These are phyloP conservation scores for Panorpa germanica DNA, from an alignment of 2,888 invertebrate genomes.

Conservation along the genomic window DNA sequence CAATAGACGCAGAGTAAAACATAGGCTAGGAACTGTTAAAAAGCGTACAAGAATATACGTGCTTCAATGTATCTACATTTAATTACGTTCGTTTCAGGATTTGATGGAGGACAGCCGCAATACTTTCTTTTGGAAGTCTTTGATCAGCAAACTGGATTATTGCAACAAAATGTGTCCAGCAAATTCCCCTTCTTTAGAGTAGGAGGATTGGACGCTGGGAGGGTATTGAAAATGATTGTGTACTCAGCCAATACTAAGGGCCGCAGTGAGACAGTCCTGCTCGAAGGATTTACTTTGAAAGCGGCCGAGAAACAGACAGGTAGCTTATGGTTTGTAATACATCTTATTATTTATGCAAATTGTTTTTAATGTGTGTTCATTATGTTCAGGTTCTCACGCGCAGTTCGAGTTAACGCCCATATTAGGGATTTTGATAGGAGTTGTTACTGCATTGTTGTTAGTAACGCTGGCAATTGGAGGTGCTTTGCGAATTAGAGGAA, in stretches of 20 bases:
- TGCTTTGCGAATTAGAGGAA: too few species aligned
- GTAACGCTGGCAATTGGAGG: constrained; percentile 24
- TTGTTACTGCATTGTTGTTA: constrained; percentile 24
- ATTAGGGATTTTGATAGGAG: constrained; percentile 25
- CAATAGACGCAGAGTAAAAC: too few species aligned
- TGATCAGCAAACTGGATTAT: constrained; percentile 38
- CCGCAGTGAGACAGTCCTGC: constrained; percentile 46
- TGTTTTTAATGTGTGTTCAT: constrained; percentile 7
- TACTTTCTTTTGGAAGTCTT: constrained; percentile 53
- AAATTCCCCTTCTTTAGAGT: constrained; percentile 57
- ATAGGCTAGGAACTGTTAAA: too few species aligned
- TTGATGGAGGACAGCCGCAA: constrained; percentile 59
- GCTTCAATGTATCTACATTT: too few species aligned
- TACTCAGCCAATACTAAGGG: constrained; percentile 74
- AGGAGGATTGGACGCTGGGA: constrained; percentile 58
- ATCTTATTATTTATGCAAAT: neutral
- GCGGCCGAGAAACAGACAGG: constrained; percentile 61
- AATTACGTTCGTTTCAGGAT: too few species aligned
- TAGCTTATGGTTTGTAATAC: constrained; percentile 19
- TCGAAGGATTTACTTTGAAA: constrained; percentile 57
- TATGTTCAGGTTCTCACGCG: constrained; percentile 27
- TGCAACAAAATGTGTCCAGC: constrained; percentile 47
- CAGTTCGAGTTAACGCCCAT: constrained; percentile 34
- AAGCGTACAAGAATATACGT: too few species aligned
- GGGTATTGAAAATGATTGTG: constrained; percentile 55